Evolutionary conservation across 1,140 invertebrate species (phyloP).

Genomic region (Doryteuthis pealeii): DNA sequence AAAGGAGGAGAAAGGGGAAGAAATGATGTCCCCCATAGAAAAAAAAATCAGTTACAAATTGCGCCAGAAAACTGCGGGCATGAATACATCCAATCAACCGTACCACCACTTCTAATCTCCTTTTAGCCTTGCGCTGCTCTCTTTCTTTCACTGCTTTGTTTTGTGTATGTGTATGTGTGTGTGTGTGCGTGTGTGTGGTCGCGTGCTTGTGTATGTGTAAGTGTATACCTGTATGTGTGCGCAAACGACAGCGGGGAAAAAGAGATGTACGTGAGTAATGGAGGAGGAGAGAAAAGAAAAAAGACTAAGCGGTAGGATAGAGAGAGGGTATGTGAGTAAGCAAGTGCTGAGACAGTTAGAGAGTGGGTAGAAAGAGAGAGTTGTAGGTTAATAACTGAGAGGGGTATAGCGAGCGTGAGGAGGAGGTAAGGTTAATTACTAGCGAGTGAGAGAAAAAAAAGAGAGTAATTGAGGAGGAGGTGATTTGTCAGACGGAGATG

Average conservation of each 20-base stretch:
- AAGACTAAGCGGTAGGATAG: not conserved
- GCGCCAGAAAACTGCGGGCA: no score
- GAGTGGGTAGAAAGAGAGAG: no score
- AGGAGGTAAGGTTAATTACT: no score
- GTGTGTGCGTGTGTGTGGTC: not conserved
- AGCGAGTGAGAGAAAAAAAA: no score
- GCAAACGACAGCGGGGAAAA: not conserved
- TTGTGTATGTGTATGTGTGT: not conserved
- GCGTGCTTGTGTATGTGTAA: not conserved
- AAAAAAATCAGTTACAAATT: not conserved
- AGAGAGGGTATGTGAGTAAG: no score
- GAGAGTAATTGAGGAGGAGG: no score
- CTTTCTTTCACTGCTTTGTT: not conserved
- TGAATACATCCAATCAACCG: slow-evolving; percentile 13
- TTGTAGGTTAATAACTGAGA: no score
- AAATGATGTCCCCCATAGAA: not conserved
- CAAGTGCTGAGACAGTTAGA: no score
- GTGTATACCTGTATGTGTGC: not conserved
- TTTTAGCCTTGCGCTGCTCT: slow-evolving; percentile 9
- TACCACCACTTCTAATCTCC: slow-evolving; percentile 12
- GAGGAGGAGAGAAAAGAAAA: not conserved
- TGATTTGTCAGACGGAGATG: not conserved
- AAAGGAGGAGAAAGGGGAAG: not conserved
- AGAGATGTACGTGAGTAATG: not conserved
- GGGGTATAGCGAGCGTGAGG: no score